Conservation (phyloP, 23 tunicate species). For the Styela clava region DNA sequence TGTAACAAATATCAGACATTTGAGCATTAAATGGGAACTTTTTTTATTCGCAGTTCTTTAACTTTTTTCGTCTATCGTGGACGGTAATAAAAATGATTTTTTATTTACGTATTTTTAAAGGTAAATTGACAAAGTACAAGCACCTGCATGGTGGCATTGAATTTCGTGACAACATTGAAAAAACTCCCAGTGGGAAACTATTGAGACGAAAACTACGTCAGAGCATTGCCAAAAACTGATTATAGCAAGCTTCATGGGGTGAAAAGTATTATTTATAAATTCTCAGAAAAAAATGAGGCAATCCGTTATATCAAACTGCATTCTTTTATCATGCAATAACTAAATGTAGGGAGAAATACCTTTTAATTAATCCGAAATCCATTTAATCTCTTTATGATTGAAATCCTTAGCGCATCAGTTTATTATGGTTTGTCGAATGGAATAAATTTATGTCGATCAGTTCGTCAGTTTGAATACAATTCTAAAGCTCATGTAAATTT, state of each 20-base stretch:
- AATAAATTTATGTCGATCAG: not conserved
- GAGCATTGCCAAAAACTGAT: not conserved
- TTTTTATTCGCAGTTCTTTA: no score
- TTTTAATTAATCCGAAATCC: not conserved
- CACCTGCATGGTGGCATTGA: not conserved
- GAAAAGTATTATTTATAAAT: not conserved
- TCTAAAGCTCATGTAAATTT: no score
- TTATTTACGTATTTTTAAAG: no score
- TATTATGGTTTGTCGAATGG: not conserved
- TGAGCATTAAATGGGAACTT: no score
- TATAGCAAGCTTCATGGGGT: not conserved
- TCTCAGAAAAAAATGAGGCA: not conserved
- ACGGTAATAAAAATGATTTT: no score
- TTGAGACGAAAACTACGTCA: not conserved
- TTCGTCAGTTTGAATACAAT: no score
- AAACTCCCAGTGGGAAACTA: slow-evolving; percentile 3
- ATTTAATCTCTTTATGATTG: not conserved
- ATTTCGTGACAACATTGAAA: not conserved
- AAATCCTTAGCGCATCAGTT: not conserved
- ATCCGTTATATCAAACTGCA: no score
- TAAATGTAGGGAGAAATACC: not conserved
- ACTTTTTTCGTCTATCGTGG: no score
- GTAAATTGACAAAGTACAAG: no score
- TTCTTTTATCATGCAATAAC: no score
- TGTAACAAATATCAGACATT: no score